A percentile compares a stretch with the other conserved stretches of the same genome.
Evolutionary conservation across 1,140 invertebrate genomes (phyloP).

Genomic region (Triops longicaudatus): DNA sequence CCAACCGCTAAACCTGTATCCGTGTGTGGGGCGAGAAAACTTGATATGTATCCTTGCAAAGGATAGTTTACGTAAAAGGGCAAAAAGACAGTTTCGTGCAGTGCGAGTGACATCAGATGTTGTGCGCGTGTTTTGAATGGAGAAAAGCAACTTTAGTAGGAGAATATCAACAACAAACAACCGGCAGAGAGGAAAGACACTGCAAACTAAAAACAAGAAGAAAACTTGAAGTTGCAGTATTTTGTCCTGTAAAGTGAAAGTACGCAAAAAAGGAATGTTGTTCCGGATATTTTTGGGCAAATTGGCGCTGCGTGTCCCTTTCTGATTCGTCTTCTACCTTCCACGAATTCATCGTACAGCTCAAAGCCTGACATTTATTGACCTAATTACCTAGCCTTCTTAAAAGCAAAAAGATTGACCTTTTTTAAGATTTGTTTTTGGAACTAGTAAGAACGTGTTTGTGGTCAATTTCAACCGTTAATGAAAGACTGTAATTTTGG

Average conservation of each 20-base stretch:
- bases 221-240: not conserved
- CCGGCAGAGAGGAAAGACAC: not conserved
- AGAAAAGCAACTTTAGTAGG: not conserved
- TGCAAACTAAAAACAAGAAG: not conserved
- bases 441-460: not conserved
- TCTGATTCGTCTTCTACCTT: not conserved
- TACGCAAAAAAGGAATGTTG: not conserved
- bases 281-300: not conserved
- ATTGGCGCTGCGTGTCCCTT: not conserved
- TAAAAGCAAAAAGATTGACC: not conserved
- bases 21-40: not conserved
- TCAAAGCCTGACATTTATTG: slow-evolving; percentile 12
- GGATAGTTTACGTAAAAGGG: not conserved
- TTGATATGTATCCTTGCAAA: slow-evolving; percentile 11
- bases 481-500: not conserved
- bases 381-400: slow-evolving; percentile 15
- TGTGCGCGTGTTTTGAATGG: not conserved
- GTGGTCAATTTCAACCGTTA: not conserved
- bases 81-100: not conserved
- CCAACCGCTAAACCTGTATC: not conserved
- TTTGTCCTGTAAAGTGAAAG: not conserved
- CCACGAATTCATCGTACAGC: slow-evolving; percentile 14
- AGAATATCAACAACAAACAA: not conserved
- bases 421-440: not conserved
- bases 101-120: not conserved